phyloP scores from a whole-genome alignment of 2,888 invertebrate genomes.

The Stramonita haemastoma region DNA sequence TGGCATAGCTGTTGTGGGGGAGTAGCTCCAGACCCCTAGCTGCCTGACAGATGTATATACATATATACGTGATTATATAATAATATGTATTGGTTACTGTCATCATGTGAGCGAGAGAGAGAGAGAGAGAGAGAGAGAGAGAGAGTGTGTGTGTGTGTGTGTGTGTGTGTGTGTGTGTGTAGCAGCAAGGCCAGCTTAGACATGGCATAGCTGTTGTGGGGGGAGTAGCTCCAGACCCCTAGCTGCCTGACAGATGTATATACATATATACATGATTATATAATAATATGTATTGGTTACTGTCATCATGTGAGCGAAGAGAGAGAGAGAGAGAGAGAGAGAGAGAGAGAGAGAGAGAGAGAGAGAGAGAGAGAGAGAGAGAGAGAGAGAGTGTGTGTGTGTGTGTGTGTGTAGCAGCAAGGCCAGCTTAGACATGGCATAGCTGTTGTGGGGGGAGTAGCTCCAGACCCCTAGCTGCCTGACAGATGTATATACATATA shows the following conservation, averaged over 20 bases:
- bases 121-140: too few species aligned
- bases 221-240: slow-evolving; percentile 52
- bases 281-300: too few species aligned
- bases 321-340: too few species aligned
- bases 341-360: too few species aligned
- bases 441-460: slow-evolving; percentile 64
- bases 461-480: slow-evolving; percentile 23
- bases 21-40: slow-evolving; percentile 48
- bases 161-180: slow-evolving; percentile 54
- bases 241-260: background rate
- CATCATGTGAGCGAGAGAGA: too few species aligned
- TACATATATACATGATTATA: background rate
- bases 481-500: background rate
- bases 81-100: too few species aligned
- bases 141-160: too few species aligned
- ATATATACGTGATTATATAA: background rate
- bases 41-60: background rate
- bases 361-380: too few species aligned
- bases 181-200: slow-evolving; percentile 64
- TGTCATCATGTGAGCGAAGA: too few species aligned
- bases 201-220: slow-evolving; percentile 63
- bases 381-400: too few species aligned
- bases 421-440: slow-evolving; percentile 65
- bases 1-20: slow-evolving; percentile 63
- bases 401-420: slow-evolving; percentile 55